A percentile compares a stretch with the other conserved stretches of the same genome.
These are phyloP conservation scores for Macrocentrus cingulum DNA, from an alignment of 1,140 invertebrate genomes.

Conservation along the genomic window DNA sequence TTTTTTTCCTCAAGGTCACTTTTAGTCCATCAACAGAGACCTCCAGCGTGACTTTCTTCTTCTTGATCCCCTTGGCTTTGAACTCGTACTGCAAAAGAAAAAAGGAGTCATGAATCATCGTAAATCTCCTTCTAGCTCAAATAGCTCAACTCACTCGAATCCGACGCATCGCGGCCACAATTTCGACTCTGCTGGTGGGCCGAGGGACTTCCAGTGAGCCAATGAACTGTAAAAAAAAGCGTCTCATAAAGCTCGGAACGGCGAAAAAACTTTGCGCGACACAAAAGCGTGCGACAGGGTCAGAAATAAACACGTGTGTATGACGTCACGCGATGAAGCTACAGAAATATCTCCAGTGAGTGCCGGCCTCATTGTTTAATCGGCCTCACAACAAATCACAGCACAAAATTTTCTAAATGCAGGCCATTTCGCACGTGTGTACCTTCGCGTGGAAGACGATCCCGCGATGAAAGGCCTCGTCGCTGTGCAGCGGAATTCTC, in stretches of 20 bases:
- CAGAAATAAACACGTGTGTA: slow-evolving; percentile 46
- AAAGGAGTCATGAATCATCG: slow-evolving; percentile 32
- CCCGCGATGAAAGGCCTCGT: slow-evolving; percentile 95
- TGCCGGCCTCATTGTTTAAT: slow-evolving; percentile 25
- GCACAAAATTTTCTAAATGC: no score
- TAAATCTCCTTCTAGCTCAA: background rate
- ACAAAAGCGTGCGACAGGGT: no score
- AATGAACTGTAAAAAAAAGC: slow-evolving; percentile 82
- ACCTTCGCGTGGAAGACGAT: slow-evolving; percentile 98
- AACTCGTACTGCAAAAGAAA: slow-evolving; percentile 89
- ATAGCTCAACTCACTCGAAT: slow-evolving; percentile 80
- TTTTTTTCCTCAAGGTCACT: slow-evolving; percentile 82
- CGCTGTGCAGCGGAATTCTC: slow-evolving; percentile 89
- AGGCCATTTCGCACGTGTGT: slow-evolving; percentile 25
- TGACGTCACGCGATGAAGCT: slow-evolving; percentile 34
- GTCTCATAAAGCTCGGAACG: slow-evolving; percentile 11
- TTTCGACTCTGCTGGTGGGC: slow-evolving; percentile 93
- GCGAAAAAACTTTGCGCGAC: slow-evolving; percentile 25
- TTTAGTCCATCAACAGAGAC: slow-evolving; percentile 94
- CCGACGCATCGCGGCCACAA: slow-evolving; percentile 96
- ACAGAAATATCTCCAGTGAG: slow-evolving; percentile 40
- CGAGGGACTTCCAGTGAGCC: slow-evolving; percentile 94
- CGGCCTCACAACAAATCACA: background rate
- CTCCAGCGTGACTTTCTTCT: slow-evolving; percentile 93
- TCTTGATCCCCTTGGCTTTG: slow-evolving; percentile 96